These are phyloP conservation scores for Salarias fasciatus DNA, from an alignment of 2,797 vertebrate species.

Conservation along the genomic window DNA sequence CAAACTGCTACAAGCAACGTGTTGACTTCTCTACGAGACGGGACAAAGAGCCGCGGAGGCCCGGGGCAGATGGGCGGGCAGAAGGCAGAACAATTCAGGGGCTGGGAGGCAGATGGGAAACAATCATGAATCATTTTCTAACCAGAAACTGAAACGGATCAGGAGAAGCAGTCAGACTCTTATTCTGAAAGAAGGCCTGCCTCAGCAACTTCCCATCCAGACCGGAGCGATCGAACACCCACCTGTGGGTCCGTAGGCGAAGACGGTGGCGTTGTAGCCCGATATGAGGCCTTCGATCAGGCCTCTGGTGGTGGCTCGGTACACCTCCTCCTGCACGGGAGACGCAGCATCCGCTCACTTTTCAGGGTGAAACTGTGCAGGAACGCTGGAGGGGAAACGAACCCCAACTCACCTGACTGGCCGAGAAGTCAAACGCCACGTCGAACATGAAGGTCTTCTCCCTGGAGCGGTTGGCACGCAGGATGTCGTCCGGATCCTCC, in stretches of 20 bases:
- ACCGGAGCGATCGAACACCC: constrained; percentile 52
- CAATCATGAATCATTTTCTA: constrained; percentile 43
- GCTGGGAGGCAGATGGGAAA: constrained; percentile 21
- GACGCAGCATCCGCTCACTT: too few species aligned
- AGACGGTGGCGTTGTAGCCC: constrained; percentile 93
- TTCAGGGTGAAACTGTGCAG: not conserved
- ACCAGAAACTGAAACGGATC: constrained; percentile 32
- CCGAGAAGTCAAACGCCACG: constrained; percentile 89
- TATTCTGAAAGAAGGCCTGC: constrained; percentile 11
- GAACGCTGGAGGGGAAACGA: too few species aligned
- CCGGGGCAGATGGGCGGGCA: constrained; percentile 34
- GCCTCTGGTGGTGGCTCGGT: constrained; percentile 89
- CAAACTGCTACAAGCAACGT: too few species aligned
- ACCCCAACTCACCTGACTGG: constrained; percentile 82
- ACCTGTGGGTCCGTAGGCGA: constrained; percentile 96
- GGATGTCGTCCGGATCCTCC: constrained; percentile 89
- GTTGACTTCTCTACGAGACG: constrained; percentile 16
- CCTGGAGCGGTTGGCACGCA: constrained; percentile 88
- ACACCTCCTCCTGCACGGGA: constrained; percentile 88
- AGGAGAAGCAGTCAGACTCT: constrained; percentile 7
- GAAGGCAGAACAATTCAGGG: constrained; percentile 11
- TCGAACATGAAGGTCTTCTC: constrained; percentile 95
- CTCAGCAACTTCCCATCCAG: constrained; percentile 10
- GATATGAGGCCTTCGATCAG: constrained; percentile 91
- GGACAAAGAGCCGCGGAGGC: constrained; percentile 24